Base-by-base conservation (phyloP, 2,113 vertebrate genomes). In the Pithys albifrons region DNA sequence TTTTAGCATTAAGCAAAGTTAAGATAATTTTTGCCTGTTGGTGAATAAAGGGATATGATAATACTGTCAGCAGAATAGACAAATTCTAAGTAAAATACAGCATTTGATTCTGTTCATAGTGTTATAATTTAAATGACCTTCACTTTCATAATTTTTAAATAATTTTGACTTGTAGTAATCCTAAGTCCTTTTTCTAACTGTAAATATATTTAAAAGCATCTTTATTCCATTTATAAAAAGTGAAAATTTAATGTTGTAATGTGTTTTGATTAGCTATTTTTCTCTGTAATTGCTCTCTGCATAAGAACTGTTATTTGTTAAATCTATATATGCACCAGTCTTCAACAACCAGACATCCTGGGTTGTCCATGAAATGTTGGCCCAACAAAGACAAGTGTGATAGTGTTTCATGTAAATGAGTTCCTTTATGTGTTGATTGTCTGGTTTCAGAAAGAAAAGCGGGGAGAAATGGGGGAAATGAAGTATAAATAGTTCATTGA, bases 131-230 rank as follows among this genome's bases (percentile, higher is more conserved):
- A 91, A 96, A 90, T 91, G 46, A 91, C 41, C 43, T 67, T 92
- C 65, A 67, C 75, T 88, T 92, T 45, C 82, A 83, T 93, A 61
- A 74, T 93, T 94, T 91, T 79, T 65, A 74, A 92, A 74, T 83
- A 84, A 77, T 82, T 94, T 94, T 94, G 75, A 94, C 9, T 65
- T 91, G 92, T 94, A 77, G 61, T 93, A 94, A 92, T 77, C 69
- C 43, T 86, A 77, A 90, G 0, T 93, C 45, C 46, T 94, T 92
- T 93, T 93, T 88, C 73, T 84, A 86, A 92, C 57, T 97, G 95
- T 95, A 97, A 96, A 96, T 95, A 95, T 95, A 97, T 96, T 94
- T 96, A 96, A 96, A 93, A 90, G 22, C 79, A 84, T 96, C 96
- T 92, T 94, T 96, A 75, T 61, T 96, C 92, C 92, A 77, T 95